Evolutionary conservation across 2,113 vertebrate species (phyloP).

Genomic region (Hemiprocne comata): DNA sequence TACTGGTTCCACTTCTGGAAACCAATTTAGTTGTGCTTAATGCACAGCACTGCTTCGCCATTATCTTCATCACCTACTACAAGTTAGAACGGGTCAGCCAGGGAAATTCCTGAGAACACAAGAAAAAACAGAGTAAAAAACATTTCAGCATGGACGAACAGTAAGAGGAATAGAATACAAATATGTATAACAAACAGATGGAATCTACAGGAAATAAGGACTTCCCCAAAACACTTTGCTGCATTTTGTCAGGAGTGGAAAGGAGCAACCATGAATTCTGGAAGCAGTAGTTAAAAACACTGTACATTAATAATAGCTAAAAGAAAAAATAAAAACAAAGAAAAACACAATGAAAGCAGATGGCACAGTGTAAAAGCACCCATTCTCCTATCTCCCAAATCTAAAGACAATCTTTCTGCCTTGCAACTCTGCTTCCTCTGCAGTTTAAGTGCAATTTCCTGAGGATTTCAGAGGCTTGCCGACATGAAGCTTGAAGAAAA

Average conservation of each 20-base stretch:
- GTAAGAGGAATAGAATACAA: not conserved
- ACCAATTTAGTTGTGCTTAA: not conserved
- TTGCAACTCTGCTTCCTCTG: not conserved
- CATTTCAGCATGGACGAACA: not conserved
- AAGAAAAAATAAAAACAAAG: not conserved
- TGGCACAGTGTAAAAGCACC: not conserved
- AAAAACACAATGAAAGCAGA: not conserved
- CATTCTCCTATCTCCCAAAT: not conserved
- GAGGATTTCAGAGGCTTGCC: not conserved
- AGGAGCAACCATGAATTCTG: not conserved
- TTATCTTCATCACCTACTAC: conserved; percentile 64
- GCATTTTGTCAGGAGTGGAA: not conserved
- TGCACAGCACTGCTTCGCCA: not conserved
- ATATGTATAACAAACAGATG: not conserved
- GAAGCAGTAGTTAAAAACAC: not conserved
- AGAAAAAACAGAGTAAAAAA: not conserved
- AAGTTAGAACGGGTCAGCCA: conserved; percentile 95
- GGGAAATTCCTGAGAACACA: conserved; percentile 87
- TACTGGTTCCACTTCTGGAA: not conserved
- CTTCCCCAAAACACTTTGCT: not conserved
- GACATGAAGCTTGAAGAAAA: not conserved
- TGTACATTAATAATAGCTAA: not conserved
- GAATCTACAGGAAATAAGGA: not conserved
- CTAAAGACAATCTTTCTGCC: not conserved
- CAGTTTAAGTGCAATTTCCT: not conserved